A percentile compares a stretch with the other conserved stretches of the same genome.
Evolutionary conservation across 2,888 invertebrate species (phyloP).

Genomic region (Nephrotoma guestfalica): DNA sequence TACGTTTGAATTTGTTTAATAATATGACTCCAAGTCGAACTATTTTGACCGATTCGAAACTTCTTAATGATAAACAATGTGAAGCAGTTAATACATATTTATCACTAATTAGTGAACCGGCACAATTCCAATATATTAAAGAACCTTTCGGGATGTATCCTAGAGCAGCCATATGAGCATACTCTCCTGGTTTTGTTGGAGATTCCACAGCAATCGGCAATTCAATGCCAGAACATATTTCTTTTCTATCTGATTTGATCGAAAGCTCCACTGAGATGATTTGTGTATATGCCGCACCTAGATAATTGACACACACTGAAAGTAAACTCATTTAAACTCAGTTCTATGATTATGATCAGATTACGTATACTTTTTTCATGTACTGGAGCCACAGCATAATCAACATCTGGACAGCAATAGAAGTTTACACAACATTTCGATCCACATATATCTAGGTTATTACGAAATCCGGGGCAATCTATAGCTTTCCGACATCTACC

Average conservation of each 20-base stretch:
- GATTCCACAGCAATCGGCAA: neutral
- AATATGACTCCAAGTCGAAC: conserved; percentile 29
- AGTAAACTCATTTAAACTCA: neutral
- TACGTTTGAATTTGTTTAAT: conserved; percentile 11
- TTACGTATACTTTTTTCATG: neutral
- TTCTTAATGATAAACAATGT: conserved; percentile 33
- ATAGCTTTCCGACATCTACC: neutral
- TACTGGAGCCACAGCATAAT: neutral
- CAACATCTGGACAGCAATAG: neutral
- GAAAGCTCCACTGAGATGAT: neutral
- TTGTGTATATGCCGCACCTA: neutral
- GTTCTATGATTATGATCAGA: no score
- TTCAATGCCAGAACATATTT: neutral
- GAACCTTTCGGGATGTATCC: conserved; percentile 2
- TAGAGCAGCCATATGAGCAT: conserved; percentile 22
- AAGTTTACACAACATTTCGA: neutral
- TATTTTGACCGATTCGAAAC: conserved; percentile 14
- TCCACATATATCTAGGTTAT: neutral
- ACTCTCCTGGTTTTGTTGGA: conserved; percentile 18
- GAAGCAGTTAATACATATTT: conserved; percentile 43
- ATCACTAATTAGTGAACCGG: conserved; percentile 41
- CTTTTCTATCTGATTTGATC: neutral
- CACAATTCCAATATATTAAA: conserved; percentile 34
- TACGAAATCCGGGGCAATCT: neutral
- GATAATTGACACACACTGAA: neutral